Conservation (phyloP, 2,797 vertebrate genomes). For the Anguilla marmorata region DNA sequence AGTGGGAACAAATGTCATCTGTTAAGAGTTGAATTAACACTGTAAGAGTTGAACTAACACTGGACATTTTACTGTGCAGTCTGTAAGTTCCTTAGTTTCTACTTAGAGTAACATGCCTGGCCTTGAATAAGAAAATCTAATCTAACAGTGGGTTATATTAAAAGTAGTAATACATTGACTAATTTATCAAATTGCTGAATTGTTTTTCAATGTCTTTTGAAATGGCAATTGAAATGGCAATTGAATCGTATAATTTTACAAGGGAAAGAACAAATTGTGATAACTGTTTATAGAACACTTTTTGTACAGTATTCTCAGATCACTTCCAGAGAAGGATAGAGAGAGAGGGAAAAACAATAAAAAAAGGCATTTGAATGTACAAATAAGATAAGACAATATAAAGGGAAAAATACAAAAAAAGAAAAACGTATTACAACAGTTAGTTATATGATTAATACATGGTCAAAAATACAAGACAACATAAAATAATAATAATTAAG, state of each 20-base stretch:
- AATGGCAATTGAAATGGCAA: background rate
- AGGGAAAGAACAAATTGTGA: background rate
- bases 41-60: too few species aligned
- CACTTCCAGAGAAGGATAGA: background rate
- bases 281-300: background rate
- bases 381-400: background rate
- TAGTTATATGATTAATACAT: background rate
- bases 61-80: background rate
- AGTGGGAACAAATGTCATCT: too few species aligned
- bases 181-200: background rate
- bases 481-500: background rate
- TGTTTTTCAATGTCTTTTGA: background rate
- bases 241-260: background rate
- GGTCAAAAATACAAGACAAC: background rate
- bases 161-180: background rate
- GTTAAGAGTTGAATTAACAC: too few species aligned
- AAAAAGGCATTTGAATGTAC: background rate
- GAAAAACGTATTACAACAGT: background rate
- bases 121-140: background rate
- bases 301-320: background rate
- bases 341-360: background rate
- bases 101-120: background rate
- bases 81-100: too few species aligned
- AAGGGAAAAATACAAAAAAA: background rate
- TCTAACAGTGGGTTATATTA: background rate